These are phyloP conservation scores for Autographa gamma DNA, from an alignment of 2,888 invertebrate species.

Conservation along the genomic window DNA sequence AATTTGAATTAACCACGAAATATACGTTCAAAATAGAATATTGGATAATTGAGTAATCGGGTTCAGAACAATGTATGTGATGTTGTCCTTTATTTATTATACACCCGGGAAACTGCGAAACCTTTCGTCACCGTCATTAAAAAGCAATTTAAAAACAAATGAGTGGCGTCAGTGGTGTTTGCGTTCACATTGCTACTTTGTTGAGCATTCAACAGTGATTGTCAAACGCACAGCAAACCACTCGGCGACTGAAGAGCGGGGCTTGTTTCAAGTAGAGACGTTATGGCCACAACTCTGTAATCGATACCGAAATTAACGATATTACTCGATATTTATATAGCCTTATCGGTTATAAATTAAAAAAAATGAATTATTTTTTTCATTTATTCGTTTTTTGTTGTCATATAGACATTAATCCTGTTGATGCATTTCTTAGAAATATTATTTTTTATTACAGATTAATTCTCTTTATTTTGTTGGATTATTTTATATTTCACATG, in stretches of 20 bases:
- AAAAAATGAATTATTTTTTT: too few species aligned
- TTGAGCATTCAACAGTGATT: conserved; percentile 52
- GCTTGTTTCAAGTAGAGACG: conserved; percentile 43
- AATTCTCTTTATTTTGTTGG: too few species aligned
- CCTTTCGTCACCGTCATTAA: conserved; percentile 17
- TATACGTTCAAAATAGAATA: too few species aligned
- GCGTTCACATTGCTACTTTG: conserved; percentile 55
- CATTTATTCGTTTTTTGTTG: too few species aligned
- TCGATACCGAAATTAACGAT: neutral
- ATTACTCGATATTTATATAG: neutral
- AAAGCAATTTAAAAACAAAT: conserved; percentile 12
- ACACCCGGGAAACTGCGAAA: neutral
- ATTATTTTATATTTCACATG: too few species aligned
- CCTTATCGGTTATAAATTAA: neutral
- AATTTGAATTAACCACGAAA: too few species aligned
- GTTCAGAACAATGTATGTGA: too few species aligned
- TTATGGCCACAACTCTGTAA: neutral
- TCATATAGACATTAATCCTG: too few species aligned
- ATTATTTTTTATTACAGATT: too few species aligned
- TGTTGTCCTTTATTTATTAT: too few species aligned
- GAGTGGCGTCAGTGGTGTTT: conserved; percentile 47
- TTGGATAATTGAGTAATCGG: too few species aligned
- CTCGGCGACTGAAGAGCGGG: conserved; percentile 57
- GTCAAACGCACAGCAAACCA: conserved; percentile 72
- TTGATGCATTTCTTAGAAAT: too few species aligned